Evolutionary conservation across 1,140 invertebrate genomes (phyloP).

Genomic region (Scaptodrosophila lebanonensis): DNA sequence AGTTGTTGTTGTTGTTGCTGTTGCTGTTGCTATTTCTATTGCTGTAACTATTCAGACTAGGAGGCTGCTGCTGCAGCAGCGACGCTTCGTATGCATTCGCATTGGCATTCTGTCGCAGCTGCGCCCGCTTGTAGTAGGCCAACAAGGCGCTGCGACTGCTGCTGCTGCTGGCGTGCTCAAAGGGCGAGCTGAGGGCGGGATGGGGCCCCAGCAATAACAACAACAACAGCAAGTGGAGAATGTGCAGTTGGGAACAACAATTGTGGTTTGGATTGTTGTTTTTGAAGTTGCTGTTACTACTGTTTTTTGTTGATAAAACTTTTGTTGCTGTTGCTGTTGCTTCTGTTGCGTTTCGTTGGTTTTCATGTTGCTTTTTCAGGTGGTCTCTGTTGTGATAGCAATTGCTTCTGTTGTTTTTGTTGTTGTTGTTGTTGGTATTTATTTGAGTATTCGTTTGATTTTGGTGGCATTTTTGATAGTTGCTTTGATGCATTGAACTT

Average conservation of each 20-base stretch:
- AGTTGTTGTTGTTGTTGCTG: slow-evolving; percentile 17
- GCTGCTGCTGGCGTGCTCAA: slow-evolving; percentile 31
- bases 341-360: slow-evolving; percentile 49
- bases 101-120: slow-evolving; percentile 33
- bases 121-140: slow-evolving; percentile 63
- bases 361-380: slow-evolving; percentile 58
- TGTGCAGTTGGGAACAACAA: slow-evolving; percentile 34
- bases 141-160: slow-evolving; percentile 55
- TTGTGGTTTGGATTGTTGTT: slow-evolving; percentile 23
- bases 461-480: slow-evolving; percentile 67
- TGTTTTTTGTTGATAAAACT: background rate
- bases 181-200: slow-evolving; percentile 21
- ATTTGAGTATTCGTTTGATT: slow-evolving; percentile 64
- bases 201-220: slow-evolving; percentile 34
- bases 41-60: background rate
- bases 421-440: slow-evolving; percentile 18
- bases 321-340: slow-evolving; percentile 6
- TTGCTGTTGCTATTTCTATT: too few relatives aligned
- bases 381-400: slow-evolving; percentile 58
- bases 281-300: slow-evolving; percentile 1
- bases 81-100: too few relatives aligned
- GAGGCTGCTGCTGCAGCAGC: slow-evolving; percentile 2
- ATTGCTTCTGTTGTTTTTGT: slow-evolving; percentile 19
- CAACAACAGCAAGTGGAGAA: slow-evolving; percentile 39
- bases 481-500: slow-evolving; percentile 49